These are phyloP conservation scores for Mesembrinibis cayennensis DNA, from an alignment of 2,113 vertebrate genomes.

Conservation along the genomic window DNA sequence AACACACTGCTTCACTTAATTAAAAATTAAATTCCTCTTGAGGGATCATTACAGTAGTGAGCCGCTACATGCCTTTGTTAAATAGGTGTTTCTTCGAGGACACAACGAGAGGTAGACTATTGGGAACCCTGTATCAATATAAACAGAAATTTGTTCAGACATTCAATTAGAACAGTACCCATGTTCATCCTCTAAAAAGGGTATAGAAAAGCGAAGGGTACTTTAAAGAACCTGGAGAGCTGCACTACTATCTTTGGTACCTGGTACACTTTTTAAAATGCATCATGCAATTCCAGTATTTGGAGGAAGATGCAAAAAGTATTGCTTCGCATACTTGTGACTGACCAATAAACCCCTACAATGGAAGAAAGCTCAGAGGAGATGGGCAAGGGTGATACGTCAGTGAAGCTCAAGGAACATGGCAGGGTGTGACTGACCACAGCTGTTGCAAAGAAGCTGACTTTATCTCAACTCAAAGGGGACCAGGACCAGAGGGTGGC, in stretches of 20 bases:
- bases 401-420: neutral
- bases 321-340: neutral
- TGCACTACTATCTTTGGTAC: neutral
- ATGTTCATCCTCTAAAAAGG: slow-evolving; percentile 3
- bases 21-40: slow-evolving; percentile 78
- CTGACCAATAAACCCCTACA: neutral
- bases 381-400: rapidly evolving
- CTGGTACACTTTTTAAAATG: neutral
- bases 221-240: neutral
- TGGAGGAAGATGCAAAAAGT: neutral
- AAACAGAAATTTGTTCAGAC: slow-evolving; percentile 44
- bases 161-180: slow-evolving; percentile 15
- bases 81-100: slow-evolving; percentile 60
- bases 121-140: slow-evolving; percentile 16
- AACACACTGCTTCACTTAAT: slow-evolving; percentile 74
- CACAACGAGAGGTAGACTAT: slow-evolving; percentile 1
- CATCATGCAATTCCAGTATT: neutral
- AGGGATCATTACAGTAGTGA: slow-evolving; percentile 57
- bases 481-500: neutral
- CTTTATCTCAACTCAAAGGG: neutral
- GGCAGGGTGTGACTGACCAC: neutral
- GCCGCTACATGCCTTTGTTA: slow-evolving; percentile 16
- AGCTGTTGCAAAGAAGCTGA: neutral
- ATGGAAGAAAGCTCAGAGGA: neutral
- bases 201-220: neutral